Conservation (phyloP, 2,113 vertebrate species). For the Sardina pilchardus region DNA sequence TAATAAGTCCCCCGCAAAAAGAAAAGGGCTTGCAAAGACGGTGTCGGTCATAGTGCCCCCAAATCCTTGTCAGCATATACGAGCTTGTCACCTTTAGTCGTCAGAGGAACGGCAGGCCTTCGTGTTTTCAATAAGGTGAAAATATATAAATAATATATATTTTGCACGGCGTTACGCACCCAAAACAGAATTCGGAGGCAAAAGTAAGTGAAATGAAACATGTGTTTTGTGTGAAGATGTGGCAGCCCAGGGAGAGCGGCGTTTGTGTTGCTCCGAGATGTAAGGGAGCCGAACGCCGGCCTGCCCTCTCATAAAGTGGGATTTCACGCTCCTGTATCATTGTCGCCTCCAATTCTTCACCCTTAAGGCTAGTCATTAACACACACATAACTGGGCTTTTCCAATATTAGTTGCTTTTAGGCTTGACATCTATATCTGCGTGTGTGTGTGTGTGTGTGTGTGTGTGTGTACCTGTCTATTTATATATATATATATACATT, state of each 20-base stretch:
- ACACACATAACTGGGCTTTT: slow-evolving; percentile 67
- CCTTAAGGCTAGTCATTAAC: slow-evolving; percentile 72
- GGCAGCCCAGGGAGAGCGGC: not conserved
- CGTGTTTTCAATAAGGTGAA: not conserved
- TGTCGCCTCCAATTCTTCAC: slow-evolving; percentile 73
- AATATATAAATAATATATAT: not conserved
- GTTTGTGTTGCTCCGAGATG: slow-evolving; percentile 50
- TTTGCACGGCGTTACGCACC: not conserved
- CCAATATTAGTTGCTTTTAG: slow-evolving; percentile 6
- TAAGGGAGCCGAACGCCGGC: not conserved
- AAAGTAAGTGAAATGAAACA: not conserved
- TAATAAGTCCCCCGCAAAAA: not conserved
- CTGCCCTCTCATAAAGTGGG: slow-evolving; percentile 53
- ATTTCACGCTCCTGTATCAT: slow-evolving; percentile 80
- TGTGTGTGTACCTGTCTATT: slow-evolving; percentile 13
- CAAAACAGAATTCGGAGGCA: not conserved
- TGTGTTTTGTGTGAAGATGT: not conserved
- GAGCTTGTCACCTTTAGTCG: not conserved
- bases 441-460: not conserved
- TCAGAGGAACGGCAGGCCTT: not conserved
- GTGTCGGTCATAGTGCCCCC: not conserved
- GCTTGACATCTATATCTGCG: not conserved
- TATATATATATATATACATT: slow-evolving; percentile 23
- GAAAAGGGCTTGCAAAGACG: not conserved
- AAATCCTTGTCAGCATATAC: not conserved